Percentiles rank a stretch among this genome's conserved stretches.
phyloP scores from a whole-genome alignment of 2,888 invertebrate genomes.

The Orthosia gracilis region DNA sequence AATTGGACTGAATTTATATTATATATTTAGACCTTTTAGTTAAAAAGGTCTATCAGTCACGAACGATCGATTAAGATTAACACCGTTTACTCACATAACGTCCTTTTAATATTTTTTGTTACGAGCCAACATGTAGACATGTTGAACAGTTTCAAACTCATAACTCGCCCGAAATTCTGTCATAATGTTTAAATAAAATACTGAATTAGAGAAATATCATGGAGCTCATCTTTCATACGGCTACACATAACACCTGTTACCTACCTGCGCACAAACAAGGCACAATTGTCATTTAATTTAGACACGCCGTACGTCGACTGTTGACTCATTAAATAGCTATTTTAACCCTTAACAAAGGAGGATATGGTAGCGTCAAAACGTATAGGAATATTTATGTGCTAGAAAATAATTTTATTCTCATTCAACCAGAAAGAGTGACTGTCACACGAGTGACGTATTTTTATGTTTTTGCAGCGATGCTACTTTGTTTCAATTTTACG shows the following conservation, averaged over 20 bases:
- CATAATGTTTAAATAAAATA: conserved; percentile 65
- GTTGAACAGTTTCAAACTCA: conserved; percentile 31
- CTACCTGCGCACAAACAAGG: conserved; percentile 70
- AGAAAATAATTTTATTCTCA: conserved; percentile 29
- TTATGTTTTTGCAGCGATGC: conserved; percentile 19
- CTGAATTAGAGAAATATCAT: conserved; percentile 69
- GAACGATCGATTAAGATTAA: conserved; percentile 19
- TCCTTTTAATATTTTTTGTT: conserved; percentile 19
- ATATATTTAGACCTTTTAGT: no score
- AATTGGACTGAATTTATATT: background rate
- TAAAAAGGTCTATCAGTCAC: background rate
- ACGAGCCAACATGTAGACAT: conserved; percentile 14
- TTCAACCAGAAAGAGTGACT: conserved; percentile 25
- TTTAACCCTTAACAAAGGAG: conserved; percentile 57
- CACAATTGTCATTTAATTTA: conserved; percentile 78
- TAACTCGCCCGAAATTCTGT: conserved; percentile 27
- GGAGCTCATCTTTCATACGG: conserved; percentile 73
- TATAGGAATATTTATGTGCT: conserved; percentile 28
- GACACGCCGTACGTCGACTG: conserved; percentile 66
- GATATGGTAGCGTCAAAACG: conserved; percentile 26
- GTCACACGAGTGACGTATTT: conserved; percentile 12
- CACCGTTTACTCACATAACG: background rate
- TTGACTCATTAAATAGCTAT: conserved; percentile 67
- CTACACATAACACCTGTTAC: conserved; percentile 79
- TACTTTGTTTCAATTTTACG: conserved; percentile 50